phyloP scores from a whole-genome alignment of 35 echinoderm and acorn worm species.

The Lytechinus pictus region DNA sequence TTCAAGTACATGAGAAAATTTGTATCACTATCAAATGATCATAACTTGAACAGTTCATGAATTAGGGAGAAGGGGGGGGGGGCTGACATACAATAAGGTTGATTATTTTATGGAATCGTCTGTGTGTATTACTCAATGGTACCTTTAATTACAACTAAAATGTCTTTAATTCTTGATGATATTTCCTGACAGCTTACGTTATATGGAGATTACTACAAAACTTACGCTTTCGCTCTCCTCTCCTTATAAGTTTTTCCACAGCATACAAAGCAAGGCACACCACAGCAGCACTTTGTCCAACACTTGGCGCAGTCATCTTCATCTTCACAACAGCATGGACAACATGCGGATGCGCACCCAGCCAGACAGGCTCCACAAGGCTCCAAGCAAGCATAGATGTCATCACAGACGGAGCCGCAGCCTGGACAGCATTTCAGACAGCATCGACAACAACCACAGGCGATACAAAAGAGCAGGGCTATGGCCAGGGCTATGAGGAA shows the following conservation, averaged over 20 bases:
- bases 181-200: background rate
- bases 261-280: conserved; percentile 64
- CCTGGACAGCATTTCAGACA: conserved; percentile 57
- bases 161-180: no score
- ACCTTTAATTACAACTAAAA: no score
- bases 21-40: no score
- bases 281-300: conserved; percentile 55
- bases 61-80: no score
- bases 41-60: no score
- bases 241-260: conserved; percentile 68
- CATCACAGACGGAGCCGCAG: conserved; percentile 57
- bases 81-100: no score
- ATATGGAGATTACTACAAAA: background rate
- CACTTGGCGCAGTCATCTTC: conserved; percentile 68
- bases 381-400: conserved; percentile 50
- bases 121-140: no score
- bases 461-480: conserved; percentile 59
- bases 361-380: conserved; percentile 42
- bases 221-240: conserved; percentile 52
- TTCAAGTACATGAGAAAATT: no score
- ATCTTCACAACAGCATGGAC: conserved; percentile 69
- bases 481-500: conserved; percentile 64
- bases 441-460: conserved; percentile 68
- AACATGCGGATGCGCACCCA: conserved; percentile 37
- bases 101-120: no score